Conservation (phyloP, 2,888 invertebrate species). For the Clusia tigrina region DNA sequence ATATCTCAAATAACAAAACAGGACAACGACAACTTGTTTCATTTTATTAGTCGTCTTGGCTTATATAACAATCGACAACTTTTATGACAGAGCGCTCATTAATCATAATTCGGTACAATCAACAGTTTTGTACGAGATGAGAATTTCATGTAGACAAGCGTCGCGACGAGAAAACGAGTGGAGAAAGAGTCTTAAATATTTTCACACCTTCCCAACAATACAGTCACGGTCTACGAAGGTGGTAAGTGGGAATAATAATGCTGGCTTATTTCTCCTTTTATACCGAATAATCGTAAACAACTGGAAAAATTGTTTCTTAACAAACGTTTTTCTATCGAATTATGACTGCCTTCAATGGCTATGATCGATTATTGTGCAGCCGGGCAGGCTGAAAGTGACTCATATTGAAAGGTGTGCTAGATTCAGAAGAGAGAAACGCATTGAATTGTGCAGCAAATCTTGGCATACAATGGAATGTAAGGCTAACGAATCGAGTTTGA, state of each 20-base stretch:
- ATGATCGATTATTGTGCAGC: constrained; percentile 52
- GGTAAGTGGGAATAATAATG: constrained; percentile 33
- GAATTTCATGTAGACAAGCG: constrained; percentile 54
- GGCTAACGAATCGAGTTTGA: too few species aligned
- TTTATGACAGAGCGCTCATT: constrained; percentile 44
- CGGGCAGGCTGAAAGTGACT: not conserved
- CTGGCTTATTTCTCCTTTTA: too few species aligned
- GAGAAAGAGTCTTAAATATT: constrained; percentile 58
- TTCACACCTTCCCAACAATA: constrained; percentile 58
- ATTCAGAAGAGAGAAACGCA: too few species aligned
- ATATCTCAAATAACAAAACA: not conserved
- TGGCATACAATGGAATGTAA: too few species aligned
- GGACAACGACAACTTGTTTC: constrained; percentile 9
- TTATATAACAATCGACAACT: not conserved
- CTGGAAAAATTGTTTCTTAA: too few species aligned
- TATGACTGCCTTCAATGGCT: constrained; percentile 46
- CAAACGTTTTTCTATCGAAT: constrained; percentile 54
- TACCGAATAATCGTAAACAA: too few species aligned
- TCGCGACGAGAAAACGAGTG: too few species aligned
- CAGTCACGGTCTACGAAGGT: constrained; percentile 50
- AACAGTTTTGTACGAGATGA: constrained; percentile 58
- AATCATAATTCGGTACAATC: constrained; percentile 60
- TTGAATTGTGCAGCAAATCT: too few species aligned
- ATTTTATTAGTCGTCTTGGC: not conserved
- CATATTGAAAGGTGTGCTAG: not conserved